A percentile compares a stretch with the other conserved stretches of the same genome.
Evolutionary conservation across 2,888 invertebrate species (phyloP).

Genomic region (Malthinus flaveolus): DNA sequence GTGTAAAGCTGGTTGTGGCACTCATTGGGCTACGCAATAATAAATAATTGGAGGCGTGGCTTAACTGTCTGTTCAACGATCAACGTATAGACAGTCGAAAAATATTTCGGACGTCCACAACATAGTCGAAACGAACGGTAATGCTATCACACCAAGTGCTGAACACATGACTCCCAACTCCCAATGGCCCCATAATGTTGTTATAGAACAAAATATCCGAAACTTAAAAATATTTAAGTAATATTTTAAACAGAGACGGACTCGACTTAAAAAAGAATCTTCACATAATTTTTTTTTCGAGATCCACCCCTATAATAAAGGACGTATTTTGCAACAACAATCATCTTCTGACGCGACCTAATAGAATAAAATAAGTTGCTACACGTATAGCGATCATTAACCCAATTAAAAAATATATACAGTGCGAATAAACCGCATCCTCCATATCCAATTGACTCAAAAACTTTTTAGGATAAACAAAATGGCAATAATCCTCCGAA

Average conservation of each 20-base stretch:
- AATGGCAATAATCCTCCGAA: constrained; percentile 75
- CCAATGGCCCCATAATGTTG: background rate
- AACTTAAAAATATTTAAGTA: background rate
- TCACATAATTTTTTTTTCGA: too few species aligned
- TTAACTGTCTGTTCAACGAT: background rate
- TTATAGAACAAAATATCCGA: too few species aligned
- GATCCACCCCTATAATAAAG: too few species aligned
- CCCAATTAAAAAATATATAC: constrained; percentile 65
- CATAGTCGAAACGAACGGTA: background rate
- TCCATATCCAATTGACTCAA: constrained; percentile 75
- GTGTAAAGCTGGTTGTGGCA: too few species aligned
- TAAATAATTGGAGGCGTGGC: too few species aligned
- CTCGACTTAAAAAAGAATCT: too few species aligned
- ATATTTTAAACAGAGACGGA: background rate
- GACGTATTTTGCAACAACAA: background rate
- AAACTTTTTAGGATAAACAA: constrained; percentile 69
- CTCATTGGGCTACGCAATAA: too few species aligned
- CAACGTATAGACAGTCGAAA: background rate
- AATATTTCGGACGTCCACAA: background rate
- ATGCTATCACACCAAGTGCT: constrained; percentile 1
- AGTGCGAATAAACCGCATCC: constrained; percentile 66
- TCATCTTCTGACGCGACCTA: constrained; percentile 11
- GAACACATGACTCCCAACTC: constrained; percentile 1
- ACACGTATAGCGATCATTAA: constrained; percentile 67
- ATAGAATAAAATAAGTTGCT: constrained; percentile 67